A percentile compares a stretch with the other conserved stretches of the same genome.
phyloP scores from a whole-genome alignment of 2,797 vertebrate species.

The Anabacerthia variegaticeps region DNA sequence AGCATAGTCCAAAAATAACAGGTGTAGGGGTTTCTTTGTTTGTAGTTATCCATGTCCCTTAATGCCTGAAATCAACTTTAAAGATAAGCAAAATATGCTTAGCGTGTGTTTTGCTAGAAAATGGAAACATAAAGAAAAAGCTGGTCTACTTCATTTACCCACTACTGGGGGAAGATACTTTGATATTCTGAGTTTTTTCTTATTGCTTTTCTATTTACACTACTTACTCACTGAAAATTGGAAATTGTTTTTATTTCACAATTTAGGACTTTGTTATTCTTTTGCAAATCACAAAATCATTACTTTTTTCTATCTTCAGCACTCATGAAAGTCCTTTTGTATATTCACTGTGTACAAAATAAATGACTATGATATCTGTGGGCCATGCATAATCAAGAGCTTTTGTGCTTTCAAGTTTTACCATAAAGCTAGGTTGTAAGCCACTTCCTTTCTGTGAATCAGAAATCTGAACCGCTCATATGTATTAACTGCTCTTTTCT shows the following conservation, averaged over 20 bases:
- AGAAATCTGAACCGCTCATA: neutral
- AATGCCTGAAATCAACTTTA: neutral
- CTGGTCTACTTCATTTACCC: neutral
- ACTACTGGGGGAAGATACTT: neutral
- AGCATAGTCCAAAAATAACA: neutral
- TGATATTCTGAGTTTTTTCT: neutral
- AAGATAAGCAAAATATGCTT: neutral
- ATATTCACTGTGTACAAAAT: neutral
- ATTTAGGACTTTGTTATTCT: neutral
- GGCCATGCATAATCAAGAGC: neutral
- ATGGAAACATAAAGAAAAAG: neutral
- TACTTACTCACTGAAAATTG: neutral
- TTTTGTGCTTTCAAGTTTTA: constrained; percentile 2
- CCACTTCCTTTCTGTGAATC: neutral
- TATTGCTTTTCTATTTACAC: neutral
- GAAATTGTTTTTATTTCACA: neutral
- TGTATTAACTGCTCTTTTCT: neutral
- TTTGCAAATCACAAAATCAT: neutral
- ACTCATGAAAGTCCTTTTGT: neutral
- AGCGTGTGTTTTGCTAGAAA: neutral
- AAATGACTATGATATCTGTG: neutral
- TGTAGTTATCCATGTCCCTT: neutral
- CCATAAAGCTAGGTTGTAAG: neutral
- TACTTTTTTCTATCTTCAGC: neutral
- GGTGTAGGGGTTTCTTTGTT: neutral